Evolutionary conservation across 2,113 vertebrate species (phyloP).

Genomic region (Columba janthina): DNA sequence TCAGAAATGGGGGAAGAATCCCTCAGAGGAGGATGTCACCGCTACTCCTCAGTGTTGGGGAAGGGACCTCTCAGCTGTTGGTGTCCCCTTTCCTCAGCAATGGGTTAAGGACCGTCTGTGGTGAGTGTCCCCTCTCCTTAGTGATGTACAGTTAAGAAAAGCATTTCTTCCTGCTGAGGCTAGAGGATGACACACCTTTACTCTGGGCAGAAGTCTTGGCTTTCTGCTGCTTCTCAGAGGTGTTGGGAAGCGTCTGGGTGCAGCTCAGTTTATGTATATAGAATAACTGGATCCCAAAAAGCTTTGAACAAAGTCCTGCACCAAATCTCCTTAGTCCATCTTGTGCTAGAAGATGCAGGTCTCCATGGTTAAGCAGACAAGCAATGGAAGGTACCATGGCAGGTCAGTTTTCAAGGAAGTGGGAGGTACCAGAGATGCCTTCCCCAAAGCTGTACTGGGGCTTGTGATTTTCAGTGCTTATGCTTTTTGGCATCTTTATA

Average conservation of each 20-base stretch:
- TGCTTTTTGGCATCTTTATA: neutral
- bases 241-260: neutral
- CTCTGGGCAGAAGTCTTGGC: neutral
- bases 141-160: neutral
- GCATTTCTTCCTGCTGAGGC: neutral
- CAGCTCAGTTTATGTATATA: neutral
- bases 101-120: rapidly evolving
- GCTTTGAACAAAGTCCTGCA: neutral
- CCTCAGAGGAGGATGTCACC: neutral
- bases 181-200: neutral
- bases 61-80: neutral
- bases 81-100: neutral
- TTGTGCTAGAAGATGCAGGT: rapidly evolving
- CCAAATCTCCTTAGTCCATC: neutral
- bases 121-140: neutral
- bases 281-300: neutral
- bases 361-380: neutral
- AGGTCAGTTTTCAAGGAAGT: neutral
- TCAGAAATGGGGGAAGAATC: neutral
- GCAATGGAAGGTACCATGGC: neutral
- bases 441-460: neutral
- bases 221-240: neutral
- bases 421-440: neutral
- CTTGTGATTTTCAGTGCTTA: neutral
- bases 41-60: neutral